phyloP scores from a whole-genome alignment of 2,797 vertebrate species.

The Mionectes olivaceus region DNA sequence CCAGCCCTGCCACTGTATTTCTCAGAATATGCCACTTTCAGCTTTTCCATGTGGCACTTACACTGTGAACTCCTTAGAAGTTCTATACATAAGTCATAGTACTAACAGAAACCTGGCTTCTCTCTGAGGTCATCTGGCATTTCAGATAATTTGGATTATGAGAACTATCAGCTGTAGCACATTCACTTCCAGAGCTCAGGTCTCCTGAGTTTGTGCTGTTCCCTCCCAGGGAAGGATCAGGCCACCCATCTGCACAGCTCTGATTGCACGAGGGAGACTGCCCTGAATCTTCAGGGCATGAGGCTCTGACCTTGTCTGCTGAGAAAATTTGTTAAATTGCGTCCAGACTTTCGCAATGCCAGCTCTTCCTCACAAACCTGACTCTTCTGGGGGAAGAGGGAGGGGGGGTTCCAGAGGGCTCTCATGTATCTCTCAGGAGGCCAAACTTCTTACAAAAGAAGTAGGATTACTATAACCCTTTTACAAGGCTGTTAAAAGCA shows the following conservation, averaged over 20 bases:
- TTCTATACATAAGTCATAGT: neutral
- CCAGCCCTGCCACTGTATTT: neutral
- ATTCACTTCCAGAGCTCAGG: neutral
- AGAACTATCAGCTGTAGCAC: neutral
- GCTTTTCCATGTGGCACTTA: neutral
- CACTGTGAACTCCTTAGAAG: neutral
- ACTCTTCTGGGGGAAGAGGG: neutral
- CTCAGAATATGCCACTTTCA: conserved; percentile 7
- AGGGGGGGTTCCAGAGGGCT: neutral
- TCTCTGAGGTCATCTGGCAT: neutral
- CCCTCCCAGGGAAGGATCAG: neutral
- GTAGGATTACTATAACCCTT: neutral
- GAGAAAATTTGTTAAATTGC: neutral
- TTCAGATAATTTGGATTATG: neutral
- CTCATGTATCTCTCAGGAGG: neutral
- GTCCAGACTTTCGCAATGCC: conserved; percentile 13
- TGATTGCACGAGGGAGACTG: neutral
- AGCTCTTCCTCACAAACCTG: neutral
- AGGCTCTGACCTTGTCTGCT: neutral
- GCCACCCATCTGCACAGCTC: neutral
- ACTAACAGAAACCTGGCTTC: neutral
- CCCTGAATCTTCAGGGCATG: neutral
- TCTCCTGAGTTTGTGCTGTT: neutral
- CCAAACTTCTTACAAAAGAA: neutral
- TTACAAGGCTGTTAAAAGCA: neutral